Percentiles rank a stretch among this genome's conserved stretches.
phyloP scores from a whole-genome alignment of 2,113 vertebrate species.

The Cygnus buccinator region DNA sequence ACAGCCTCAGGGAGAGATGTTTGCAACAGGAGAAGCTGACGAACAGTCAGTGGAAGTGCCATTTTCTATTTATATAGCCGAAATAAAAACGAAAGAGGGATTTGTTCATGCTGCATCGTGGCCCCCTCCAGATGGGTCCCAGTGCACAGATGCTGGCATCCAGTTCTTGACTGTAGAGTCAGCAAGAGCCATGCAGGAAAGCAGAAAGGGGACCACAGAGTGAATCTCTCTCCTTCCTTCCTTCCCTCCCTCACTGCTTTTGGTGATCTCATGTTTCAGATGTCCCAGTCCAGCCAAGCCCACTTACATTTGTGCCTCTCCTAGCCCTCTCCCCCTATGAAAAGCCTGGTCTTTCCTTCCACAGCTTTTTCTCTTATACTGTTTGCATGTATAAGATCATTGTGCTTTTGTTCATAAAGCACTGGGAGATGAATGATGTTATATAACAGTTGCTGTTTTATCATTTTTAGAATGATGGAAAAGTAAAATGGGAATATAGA shows the following conservation, averaged over 20 bases:
- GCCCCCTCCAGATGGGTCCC: neutral
- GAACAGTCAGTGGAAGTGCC: neutral
- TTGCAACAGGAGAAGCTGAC: neutral
- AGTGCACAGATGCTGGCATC: neutral
- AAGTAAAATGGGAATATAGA: neutral
- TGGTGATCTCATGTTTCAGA: neutral
- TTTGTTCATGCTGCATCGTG: neutral
- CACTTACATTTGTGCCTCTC: neutral
- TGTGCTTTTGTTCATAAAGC: neutral
- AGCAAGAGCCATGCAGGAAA: neutral
- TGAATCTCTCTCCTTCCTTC: neutral
- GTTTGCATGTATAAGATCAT: neutral
- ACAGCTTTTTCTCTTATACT: neutral
- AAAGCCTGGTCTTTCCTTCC: neutral
- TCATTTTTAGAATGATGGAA: neutral
- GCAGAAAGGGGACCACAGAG: neutral
- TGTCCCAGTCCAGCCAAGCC: neutral
- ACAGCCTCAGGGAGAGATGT: fast-evolving
- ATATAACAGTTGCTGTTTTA: neutral
- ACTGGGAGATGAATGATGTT: neutral
- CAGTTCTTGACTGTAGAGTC: neutral
- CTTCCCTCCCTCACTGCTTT: neutral
- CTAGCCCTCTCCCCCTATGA: neutral
- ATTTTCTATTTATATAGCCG: neutral
- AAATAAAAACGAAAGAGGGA: neutral